These are phyloP conservation scores for Brachionichthys hirsutus DNA, from an alignment of 2,113 vertebrate genomes.

Conservation along the genomic window DNA sequence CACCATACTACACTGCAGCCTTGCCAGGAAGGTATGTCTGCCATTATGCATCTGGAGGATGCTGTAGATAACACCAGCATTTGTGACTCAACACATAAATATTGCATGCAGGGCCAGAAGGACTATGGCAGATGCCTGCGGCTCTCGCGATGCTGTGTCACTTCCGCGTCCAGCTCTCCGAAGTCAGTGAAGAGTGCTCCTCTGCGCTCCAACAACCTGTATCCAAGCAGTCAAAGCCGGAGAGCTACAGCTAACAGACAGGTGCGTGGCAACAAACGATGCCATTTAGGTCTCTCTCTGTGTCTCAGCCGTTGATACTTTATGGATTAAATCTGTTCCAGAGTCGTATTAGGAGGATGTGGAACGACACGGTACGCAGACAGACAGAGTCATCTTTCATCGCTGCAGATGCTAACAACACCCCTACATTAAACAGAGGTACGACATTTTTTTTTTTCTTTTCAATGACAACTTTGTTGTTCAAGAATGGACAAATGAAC, in stretches of 20 bases:
- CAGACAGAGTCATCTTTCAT: constrained; percentile 95
- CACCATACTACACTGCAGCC: constrained; percentile 91
- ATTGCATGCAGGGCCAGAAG: constrained; percentile 83
- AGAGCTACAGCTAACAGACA: constrained; percentile 75
- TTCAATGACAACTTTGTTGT: not conserved
- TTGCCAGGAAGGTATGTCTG: constrained; percentile 86
- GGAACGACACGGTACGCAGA: constrained; percentile 92
- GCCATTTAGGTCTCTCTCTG: not conserved
- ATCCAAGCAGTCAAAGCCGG: constrained; percentile 85
- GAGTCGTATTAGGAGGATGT: constrained; percentile 95
- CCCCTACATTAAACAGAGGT: constrained; percentile 90
- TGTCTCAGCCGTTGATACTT: constrained; percentile 9
- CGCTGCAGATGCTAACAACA: constrained; percentile 90
- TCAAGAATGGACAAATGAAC: not conserved
- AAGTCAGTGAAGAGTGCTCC: constrained; percentile 89
- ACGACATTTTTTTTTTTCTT: constrained; percentile 28
- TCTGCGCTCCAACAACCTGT: constrained; percentile 88
- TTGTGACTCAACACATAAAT: constrained; percentile 1
- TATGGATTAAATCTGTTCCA: constrained; percentile 56
- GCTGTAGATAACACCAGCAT: not conserved
- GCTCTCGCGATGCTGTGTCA: constrained; percentile 88
- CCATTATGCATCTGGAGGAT: not conserved
- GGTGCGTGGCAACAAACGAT: constrained; percentile 27
- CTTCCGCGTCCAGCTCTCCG: constrained; percentile 81
- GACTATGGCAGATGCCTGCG: constrained; percentile 91